Evolutionary conservation across 2,888 invertebrate species (phyloP).

Genomic region (Metallyticus violacea): DNA sequence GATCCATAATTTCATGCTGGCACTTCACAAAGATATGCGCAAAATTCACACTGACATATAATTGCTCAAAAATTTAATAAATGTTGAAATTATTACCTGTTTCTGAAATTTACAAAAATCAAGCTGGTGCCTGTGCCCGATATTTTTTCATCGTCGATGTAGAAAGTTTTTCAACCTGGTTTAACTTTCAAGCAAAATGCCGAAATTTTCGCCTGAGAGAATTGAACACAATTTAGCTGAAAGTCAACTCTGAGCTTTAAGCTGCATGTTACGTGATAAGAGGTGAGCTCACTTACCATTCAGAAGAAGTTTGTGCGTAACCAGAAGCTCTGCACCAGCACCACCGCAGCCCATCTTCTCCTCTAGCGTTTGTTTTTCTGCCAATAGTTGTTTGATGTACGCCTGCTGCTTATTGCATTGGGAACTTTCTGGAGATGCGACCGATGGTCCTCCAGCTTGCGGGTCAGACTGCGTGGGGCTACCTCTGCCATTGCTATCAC

Average conservation of each 20-base stretch:
- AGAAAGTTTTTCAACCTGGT: no score
- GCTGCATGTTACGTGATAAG: background rate
- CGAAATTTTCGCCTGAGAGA: background rate
- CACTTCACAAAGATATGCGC: no score
- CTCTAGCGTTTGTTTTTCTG: slow-evolving; percentile 9
- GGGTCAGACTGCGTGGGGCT: background rate
- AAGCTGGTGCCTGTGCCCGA: no score
- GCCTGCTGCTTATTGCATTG: background rate
- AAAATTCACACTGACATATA: no score
- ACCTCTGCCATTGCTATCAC: background rate
- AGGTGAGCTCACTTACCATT: background rate
- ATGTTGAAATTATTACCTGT: no score
- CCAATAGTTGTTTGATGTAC: slow-evolving; percentile 17
- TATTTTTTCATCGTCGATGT: no score
- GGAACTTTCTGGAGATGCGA: background rate
- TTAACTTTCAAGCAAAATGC: background rate
- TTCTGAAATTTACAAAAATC: no score
- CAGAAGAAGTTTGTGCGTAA: slow-evolving; percentile 15
- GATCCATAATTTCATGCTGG: no score
- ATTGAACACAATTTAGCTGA: background rate
- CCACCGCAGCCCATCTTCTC: background rate
- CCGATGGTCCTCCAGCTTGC: background rate
- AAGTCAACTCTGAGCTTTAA: no score
- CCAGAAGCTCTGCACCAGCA: background rate
- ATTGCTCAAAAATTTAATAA: no score